phyloP scores from a whole-genome alignment of 2,888 invertebrate genomes.

The Cerastis leucographa region DNA sequence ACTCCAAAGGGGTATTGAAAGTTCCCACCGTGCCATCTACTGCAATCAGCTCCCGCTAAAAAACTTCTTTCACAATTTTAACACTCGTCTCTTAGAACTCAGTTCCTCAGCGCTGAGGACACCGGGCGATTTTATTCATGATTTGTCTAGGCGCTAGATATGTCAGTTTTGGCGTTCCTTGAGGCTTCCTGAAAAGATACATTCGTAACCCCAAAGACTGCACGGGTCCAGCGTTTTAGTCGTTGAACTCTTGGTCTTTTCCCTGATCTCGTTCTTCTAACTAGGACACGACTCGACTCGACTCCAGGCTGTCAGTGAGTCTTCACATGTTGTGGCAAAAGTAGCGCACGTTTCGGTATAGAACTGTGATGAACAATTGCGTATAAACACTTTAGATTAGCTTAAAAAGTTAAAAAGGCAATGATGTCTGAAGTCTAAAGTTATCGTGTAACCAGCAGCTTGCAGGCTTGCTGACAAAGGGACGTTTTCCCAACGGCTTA shows the following conservation, averaged over 20 bases:
- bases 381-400: not conserved
- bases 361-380: not conserved
- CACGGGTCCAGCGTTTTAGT: not conserved
- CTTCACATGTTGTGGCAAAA: not conserved
- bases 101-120: not conserved
- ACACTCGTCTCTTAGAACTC: no score
- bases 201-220: not conserved
- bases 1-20: not conserved
- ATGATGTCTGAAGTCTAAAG: no score
- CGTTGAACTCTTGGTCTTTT: not conserved
- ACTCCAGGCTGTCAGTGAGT: not conserved
- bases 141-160: not conserved
- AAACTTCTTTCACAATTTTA: not conserved
- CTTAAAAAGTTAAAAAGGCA: not conserved
- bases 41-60: not conserved
- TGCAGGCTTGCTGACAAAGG: no score
- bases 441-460: no score
- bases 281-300: not conserved
- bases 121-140: not conserved
- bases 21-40: not conserved
- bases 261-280: not conserved
- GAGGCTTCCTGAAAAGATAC: not conserved
- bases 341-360: not conserved
- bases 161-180: not conserved
- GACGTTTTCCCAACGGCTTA: no score